These are phyloP conservation scores for Subacronicta megacephala DNA, from an alignment of 2,888 invertebrate genomes.

Conservation along the genomic window DNA sequence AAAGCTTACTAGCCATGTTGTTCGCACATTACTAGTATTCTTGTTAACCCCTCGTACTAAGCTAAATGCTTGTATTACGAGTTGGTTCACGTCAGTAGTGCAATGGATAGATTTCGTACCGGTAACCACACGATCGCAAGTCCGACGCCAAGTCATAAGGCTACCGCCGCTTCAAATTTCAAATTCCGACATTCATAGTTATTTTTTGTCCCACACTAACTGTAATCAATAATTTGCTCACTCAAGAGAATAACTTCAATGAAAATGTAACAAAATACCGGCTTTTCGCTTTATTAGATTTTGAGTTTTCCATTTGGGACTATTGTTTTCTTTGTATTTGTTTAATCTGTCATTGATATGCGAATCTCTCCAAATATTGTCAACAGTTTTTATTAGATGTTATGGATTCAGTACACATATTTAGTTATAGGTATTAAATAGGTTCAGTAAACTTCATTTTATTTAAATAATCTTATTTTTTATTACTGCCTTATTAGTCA, in stretches of 20 bases:
- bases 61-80: too few species aligned
- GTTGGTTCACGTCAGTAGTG: too few species aligned
- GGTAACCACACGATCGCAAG: too few species aligned
- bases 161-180: too few species aligned
- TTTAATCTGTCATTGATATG: conserved; percentile 31
- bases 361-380: conserved; percentile 16
- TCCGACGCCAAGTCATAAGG: too few species aligned
- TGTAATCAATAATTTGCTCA: conserved; percentile 31
- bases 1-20: too few species aligned
- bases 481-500: too few species aligned
- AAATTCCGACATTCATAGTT: conserved; percentile 20
- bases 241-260: conserved; percentile 19
- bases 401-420: conserved; percentile 15
- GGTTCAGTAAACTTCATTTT: not conserved
- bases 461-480: too few species aligned
- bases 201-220: conserved; percentile 8
- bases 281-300: conserved; percentile 37
- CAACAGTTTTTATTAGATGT: conserved; percentile 35
- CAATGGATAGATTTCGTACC: too few species aligned
- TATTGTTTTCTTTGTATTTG: conserved; percentile 21
- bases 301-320: conserved; percentile 27
- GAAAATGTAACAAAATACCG: conserved; percentile 20
- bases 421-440: not conserved
- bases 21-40: too few species aligned
- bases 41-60: too few species aligned